A percentile compares a stretch with the other conserved stretches of the same genome.
Conservation (phyloP, 2,797 vertebrate species). For the Tokudaia muenninki region DNA sequence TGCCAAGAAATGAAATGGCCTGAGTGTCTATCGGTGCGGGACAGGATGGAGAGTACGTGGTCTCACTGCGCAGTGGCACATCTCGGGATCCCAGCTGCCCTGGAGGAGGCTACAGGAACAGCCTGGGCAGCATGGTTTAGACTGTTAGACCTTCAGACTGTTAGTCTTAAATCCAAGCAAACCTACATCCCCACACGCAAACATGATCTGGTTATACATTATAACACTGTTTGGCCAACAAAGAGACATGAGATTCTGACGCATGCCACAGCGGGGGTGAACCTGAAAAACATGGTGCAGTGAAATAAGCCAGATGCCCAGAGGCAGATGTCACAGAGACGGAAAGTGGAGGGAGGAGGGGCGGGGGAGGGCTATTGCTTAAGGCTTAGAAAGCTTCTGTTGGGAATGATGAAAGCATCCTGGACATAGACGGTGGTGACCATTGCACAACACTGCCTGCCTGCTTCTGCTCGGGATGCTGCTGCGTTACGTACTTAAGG, state of each 20-base stretch:
- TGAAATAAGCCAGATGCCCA: background rate
- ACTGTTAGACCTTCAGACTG: background rate
- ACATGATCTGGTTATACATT: accelerated
- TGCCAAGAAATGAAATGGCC: background rate
- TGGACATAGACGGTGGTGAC: background rate
- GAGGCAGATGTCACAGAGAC: background rate
- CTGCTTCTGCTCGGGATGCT: background rate
- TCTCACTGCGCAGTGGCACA: background rate
- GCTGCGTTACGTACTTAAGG: background rate
- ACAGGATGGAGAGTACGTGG: background rate
- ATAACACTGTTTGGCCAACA: background rate
- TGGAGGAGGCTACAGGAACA: background rate
- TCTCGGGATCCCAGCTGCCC: background rate
- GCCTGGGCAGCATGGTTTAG: background rate
- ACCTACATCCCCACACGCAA: background rate
- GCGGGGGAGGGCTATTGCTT: background rate
- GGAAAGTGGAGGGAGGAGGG: background rate
- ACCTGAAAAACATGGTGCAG: background rate
- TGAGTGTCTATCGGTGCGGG: background rate
- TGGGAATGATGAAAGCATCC: constrained; percentile 2
- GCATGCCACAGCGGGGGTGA: background rate
- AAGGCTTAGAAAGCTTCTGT: background rate
- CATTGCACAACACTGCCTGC: background rate
- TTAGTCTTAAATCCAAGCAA: background rate
- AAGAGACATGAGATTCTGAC: background rate